Base-by-base conservation (phyloP, 2,888 invertebrate species). In the Trichogramma dendrolimi region DNA sequence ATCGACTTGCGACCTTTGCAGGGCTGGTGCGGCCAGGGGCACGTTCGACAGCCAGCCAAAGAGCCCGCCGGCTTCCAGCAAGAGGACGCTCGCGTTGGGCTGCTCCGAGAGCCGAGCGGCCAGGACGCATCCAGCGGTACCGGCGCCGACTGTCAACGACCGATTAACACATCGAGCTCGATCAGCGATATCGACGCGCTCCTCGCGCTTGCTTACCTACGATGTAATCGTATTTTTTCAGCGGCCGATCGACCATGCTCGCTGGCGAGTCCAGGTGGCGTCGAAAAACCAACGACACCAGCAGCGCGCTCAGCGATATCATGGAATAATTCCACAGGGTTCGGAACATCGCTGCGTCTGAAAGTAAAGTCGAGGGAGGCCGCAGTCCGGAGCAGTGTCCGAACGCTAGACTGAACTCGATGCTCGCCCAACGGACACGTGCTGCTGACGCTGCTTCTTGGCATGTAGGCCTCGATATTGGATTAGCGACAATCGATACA, bases 41-140 rank as follows among this genome's bases (percentile, higher is more conserved):
- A 89, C 82, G 62, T 83, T 83, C 1, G 86, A 83, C 60, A 87
- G 79, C 77, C 85, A 86, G 5, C 85, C 85, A 80, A 89, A 89
- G 65, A 85, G 82, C 49, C 84, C 85, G 0, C 90, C 90, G 0
- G 89, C 89, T 75, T 90, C 90, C 2, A 90, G 74, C 0, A 90
- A 78, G 42, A 90, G 75, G 0, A 90, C 85, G 14, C 81, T 83
- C 4, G 79, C 77, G 54, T 82, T 81, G 2, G 80, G 77, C 66
- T 85, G 81, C 70, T 85, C 85, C 5, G 86, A 82, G 11, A 90
- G 81, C 2, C 86, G 80, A 0, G 87, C 82, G 0, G 89, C 87
- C 6, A 90, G 75, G 0, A 89, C 88, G 69, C 87, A 88, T 6
- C 90, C 90, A 1, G 87, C 83, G 41, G 89, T 88, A 0, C 90